Percentiles rank a stretch among this genome's conserved stretches.
phyloP scores from a whole-genome alignment of 2,797 vertebrate species.

The Apogon talboti region DNA sequence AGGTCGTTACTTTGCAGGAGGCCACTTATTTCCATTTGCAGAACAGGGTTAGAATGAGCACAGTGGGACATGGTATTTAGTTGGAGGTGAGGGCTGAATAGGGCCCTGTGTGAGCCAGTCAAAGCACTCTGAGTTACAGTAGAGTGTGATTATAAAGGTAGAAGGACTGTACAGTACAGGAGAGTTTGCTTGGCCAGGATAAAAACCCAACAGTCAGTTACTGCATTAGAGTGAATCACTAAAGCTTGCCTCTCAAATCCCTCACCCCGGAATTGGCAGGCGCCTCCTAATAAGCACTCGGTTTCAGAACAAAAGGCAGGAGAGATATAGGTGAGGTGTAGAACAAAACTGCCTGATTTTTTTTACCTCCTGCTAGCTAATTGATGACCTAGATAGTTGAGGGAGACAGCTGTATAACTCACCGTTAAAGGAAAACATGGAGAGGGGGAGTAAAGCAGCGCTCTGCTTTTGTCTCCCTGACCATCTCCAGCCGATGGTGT shows the following conservation, averaged over 20 bases:
- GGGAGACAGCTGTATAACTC: conserved; percentile 77
- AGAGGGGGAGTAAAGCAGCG: conserved; percentile 30
- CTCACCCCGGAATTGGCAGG: conserved; percentile 64
- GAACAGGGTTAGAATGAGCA: conserved; percentile 21
- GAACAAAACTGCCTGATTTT: conserved; percentile 60
- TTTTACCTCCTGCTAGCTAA: conserved; percentile 67
- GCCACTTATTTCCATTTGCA: conserved; percentile 31
- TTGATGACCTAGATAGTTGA: conserved; percentile 76
- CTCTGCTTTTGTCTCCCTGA: conserved; percentile 47
- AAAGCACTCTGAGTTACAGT: conserved; percentile 1
- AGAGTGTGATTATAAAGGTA: conserved; percentile 42
- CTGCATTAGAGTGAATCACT: conserved; percentile 61
- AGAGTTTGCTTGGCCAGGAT: conserved; percentile 34
- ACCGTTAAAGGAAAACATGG: conserved; percentile 60
- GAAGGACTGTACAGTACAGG: conserved; percentile 27
- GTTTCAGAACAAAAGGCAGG: conserved; percentile 66
- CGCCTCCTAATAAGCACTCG: conserved; percentile 68
- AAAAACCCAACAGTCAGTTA: conserved; percentile 49
- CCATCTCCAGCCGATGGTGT: conserved; percentile 47
- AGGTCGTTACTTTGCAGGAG: conserved; percentile 43
- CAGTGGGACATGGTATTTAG: conserved; percentile 36
- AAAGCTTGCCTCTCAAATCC: conserved; percentile 59
- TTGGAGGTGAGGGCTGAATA: conserved; percentile 17
- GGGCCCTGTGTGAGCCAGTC: conserved; percentile 7
- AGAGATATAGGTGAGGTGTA: conserved; percentile 66